Conservation (phyloP, 1,140 invertebrate species). For the Drepana arcuata region DNA sequence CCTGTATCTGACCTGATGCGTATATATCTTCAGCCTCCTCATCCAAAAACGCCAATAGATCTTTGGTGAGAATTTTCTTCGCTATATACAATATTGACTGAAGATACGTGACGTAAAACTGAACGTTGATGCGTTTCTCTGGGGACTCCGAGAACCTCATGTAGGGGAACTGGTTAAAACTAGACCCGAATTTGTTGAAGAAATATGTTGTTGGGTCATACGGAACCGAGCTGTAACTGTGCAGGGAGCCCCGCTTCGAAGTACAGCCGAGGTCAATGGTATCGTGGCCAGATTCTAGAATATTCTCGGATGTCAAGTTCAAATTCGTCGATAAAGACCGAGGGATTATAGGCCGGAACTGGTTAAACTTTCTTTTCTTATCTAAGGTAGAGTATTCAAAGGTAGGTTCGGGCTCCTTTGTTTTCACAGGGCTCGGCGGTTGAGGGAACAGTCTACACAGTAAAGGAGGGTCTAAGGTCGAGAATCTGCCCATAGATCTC, state of each 20-base stretch:
- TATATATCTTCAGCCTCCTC: constrained; percentile 86
- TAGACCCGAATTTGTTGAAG: constrained; percentile 93
- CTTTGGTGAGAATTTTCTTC: constrained; percentile 91
- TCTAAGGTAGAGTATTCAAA: constrained; percentile 64
- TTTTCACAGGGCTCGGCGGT: constrained; percentile 75
- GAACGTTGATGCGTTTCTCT: constrained; percentile 74
- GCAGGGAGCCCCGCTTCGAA: constrained; percentile 70
- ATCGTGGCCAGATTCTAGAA: constrained; percentile 51
- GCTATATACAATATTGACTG: constrained; percentile 85
- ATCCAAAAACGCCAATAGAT: constrained; percentile 86
- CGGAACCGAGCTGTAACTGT: constrained; percentile 77
- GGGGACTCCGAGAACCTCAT: constrained; percentile 80
- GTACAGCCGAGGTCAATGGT: constrained; percentile 62
- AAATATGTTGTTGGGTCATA: constrained; percentile 89
- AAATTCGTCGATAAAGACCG: constrained; percentile 91
- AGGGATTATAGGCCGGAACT: constrained; percentile 90
- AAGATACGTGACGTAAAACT: constrained; percentile 82
- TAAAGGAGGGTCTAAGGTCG: constrained; percentile 81
- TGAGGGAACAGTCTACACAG: constrained; percentile 89
- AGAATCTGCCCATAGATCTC: constrained; percentile 90
- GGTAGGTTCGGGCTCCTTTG: constrained; percentile 58
- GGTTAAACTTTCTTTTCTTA: constrained; percentile 77
- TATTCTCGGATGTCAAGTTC: constrained; percentile 68
- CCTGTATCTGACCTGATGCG: constrained; percentile 73
- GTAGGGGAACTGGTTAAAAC: constrained; percentile 90